Percentiles rank a stretch among this genome's conserved stretches.
Evolutionary conservation across 2,113 vertebrate genomes (phyloP).

Genomic region (Lophius piscatorius): DNA sequence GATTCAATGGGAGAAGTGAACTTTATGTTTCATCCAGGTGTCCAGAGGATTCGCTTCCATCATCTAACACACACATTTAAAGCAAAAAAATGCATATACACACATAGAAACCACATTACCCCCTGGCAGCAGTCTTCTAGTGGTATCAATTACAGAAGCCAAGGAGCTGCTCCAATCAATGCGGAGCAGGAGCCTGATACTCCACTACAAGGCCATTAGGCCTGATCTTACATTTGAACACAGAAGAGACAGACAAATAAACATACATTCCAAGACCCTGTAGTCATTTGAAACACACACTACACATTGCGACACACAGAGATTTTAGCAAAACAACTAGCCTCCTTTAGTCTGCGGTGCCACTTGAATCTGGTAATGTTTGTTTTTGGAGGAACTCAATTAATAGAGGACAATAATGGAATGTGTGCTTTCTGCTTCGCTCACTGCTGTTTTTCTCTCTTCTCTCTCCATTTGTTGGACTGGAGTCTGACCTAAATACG

Average conservation of each 20-base stretch:
- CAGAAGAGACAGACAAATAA: constrained; percentile 43
- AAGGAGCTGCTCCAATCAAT: constrained; percentile 69
- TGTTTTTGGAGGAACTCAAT: constrained; percentile 43
- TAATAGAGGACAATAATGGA: constrained; percentile 43
- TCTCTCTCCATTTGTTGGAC: constrained; percentile 49
- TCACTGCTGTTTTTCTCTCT: constrained; percentile 46
- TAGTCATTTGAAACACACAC: constrained; percentile 40
- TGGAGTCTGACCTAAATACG: constrained; percentile 74
- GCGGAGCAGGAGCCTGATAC: constrained; percentile 63
- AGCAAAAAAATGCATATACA: constrained; percentile 25
- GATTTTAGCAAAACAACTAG: constrained; percentile 42
- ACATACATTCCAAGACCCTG: constrained; percentile 37
- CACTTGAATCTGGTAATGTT: constrained; percentile 36
- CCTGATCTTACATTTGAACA: constrained; percentile 68
- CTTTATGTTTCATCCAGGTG: constrained; percentile 64
- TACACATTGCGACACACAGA: constrained; percentile 38
- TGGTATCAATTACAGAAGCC: constrained; percentile 79
- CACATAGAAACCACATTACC: constrained; percentile 28
- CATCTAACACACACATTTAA: constrained; percentile 38
- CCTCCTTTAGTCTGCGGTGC: constrained; percentile 23
- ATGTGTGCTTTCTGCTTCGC: constrained; percentile 51
- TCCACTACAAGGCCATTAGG: constrained; percentile 73
- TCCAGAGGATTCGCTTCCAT: constrained; percentile 54
- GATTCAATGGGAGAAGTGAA: constrained; percentile 73
- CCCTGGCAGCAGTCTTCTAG: constrained; percentile 52